phyloP scores from a whole-genome alignment of 1,140 invertebrate species.

The Heliothis subflexa region DNA sequence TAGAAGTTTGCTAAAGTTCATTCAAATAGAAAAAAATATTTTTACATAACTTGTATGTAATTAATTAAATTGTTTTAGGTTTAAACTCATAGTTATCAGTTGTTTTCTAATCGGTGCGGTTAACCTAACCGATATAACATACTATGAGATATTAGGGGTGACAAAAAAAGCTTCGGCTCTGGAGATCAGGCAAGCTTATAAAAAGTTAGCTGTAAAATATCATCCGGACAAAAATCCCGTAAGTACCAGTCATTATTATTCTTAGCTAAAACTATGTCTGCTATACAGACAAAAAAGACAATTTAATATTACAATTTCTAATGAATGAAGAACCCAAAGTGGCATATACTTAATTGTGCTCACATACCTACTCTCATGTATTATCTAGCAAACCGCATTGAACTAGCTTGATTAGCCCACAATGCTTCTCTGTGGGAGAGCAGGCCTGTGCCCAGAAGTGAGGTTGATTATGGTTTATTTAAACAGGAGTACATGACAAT shows the following conservation, averaged over 20 bases:
- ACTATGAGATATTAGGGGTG: constrained; percentile 91
- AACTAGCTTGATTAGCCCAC: too few relatives aligned
- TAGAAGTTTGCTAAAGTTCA: not conserved
- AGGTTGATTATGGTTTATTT: too few relatives aligned
- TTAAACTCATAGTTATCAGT: constrained; percentile 62
- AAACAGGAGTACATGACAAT: not conserved
- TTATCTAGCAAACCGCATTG: too few relatives aligned
- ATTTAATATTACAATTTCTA: too few relatives aligned
- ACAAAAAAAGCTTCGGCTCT: constrained; percentile 89
- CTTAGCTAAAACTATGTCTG: not conserved
- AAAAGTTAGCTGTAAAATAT: constrained; percentile 91
- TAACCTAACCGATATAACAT: constrained; percentile 68
- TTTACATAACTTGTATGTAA: not conserved
- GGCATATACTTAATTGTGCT: too few relatives aligned
- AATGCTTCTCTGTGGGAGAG: too few relatives aligned
- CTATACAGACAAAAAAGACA: not conserved
- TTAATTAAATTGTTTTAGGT: constrained; percentile 60
- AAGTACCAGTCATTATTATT: constrained; percentile 58
- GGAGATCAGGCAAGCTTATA: constrained; percentile 94
- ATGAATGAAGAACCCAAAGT: too few relatives aligned
- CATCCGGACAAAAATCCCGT: constrained; percentile 96
- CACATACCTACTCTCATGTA: too few relatives aligned
- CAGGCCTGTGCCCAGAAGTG: too few relatives aligned
- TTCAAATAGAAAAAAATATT: not conserved
- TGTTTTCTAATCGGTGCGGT: constrained; percentile 60